Percentiles rank a stretch among this genome's conserved stretches.
phyloP scores from a whole-genome alignment of 2,113 vertebrate species.

The Abramis brama region DNA sequence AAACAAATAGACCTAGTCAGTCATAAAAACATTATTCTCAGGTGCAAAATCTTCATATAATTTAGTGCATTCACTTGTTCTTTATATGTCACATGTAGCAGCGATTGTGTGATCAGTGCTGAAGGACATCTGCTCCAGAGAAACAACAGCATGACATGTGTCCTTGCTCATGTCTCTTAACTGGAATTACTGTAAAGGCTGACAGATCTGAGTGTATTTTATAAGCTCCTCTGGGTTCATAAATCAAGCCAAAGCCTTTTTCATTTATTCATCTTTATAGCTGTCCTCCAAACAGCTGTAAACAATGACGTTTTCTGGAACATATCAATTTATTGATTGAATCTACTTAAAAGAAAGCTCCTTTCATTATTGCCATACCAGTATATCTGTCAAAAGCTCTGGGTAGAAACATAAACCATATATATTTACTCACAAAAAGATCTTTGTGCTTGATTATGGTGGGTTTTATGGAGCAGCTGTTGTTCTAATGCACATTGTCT shows the following conservation, averaged over 20 bases:
- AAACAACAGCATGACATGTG: not conserved
- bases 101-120: not conserved
- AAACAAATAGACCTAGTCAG: not conserved
- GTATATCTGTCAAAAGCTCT: constrained; percentile 18
- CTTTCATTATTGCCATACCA: constrained; percentile 27
- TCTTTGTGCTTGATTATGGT: not conserved
- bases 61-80: not conserved
- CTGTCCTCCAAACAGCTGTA: constrained; percentile 23
- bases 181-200: constrained; percentile 12
- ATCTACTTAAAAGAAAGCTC: constrained; percentile 40
- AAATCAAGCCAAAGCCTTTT: constrained; percentile 49
- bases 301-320: constrained; percentile 39
- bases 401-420: constrained; percentile 6
- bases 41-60: not conserved
- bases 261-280: constrained; percentile 43
- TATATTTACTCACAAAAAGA: not conserved
- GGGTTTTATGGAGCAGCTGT: no score
- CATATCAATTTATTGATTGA: constrained; percentile 43
- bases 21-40: not conserved
- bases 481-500: not conserved
- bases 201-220: not conserved
- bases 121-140: constrained; percentile 23
- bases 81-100: not conserved
- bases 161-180: not conserved
- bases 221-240: constrained; percentile 34